Evolutionary conservation across 2,888 invertebrate species (phyloP).

Genomic region (Cheilosia pagana): DNA sequence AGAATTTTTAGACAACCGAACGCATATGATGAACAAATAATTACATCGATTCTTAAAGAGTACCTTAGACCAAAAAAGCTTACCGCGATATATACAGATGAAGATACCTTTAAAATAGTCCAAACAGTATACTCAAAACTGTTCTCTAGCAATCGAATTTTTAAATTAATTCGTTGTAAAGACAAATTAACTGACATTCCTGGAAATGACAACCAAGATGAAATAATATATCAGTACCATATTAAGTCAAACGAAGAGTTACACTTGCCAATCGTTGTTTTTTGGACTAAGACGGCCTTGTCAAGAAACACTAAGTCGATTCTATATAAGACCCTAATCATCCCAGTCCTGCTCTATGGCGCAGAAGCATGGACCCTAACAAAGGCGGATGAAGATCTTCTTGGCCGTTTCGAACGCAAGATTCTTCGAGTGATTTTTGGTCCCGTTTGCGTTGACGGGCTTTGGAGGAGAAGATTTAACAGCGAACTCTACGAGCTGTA

Average conservation of each 20-base stretch:
- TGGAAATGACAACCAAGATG: slow-evolving; percentile 63
- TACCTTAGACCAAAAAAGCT: slow-evolving; percentile 30
- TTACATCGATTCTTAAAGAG: slow-evolving; percentile 28
- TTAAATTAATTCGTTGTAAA: slow-evolving; percentile 22
- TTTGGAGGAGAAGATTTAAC: no score
- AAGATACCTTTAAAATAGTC: slow-evolving; percentile 29
- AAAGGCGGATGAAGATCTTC: no score
- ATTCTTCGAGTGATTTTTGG: no score
- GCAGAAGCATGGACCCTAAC: no score
- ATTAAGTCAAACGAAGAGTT: slow-evolving; percentile 60
- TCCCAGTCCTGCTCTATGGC: no score
- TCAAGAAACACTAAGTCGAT: no score
- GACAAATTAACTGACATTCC: slow-evolving; percentile 1
- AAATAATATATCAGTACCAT: slow-evolving; percentile 72
- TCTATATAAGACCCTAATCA: no score
- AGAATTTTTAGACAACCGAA: slow-evolving; percentile 7
- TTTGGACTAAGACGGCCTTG: no score
- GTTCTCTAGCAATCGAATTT: slow-evolving; percentile 5
- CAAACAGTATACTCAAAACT: slow-evolving; percentile 18
- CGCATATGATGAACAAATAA: neutral
- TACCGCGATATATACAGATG: slow-evolving; percentile 22
- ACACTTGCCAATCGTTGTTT: no score
- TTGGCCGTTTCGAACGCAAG: no score
- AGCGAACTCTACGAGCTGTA: no score
- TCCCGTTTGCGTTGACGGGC: no score